Evolutionary conservation across 2,113 vertebrate species (phyloP).

Genomic region (Corythaixoides concolor): DNA sequence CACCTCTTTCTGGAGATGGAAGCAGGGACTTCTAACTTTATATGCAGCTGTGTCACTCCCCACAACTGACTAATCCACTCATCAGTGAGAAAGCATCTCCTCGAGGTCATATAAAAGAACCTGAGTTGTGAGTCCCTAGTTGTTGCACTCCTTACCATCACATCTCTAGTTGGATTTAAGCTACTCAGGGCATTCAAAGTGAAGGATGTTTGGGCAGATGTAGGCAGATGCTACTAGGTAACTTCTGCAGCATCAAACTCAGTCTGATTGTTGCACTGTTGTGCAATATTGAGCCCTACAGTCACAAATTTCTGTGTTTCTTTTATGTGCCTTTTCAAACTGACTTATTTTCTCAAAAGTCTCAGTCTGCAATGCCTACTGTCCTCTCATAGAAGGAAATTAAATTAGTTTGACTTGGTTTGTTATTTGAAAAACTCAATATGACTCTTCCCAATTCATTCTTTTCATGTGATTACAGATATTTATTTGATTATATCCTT

Average conservation of each 20-base stretch:
- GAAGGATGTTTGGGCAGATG: not conserved
- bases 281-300: not conserved
- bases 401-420: not conserved
- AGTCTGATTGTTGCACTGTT: fast-evolving
- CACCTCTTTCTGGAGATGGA: not conserved
- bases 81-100: not conserved
- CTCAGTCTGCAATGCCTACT: not conserved
- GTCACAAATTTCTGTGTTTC: not conserved
- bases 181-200: not conserved
- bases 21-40: not conserved
- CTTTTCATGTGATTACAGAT: not conserved
- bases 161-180: not conserved
- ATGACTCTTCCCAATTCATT: not conserved
- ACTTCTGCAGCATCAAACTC: not conserved
- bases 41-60: not conserved
- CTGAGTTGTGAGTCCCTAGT: not conserved
- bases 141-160: not conserved
- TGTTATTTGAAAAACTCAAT: not conserved
- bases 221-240: not conserved
- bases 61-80: not conserved
- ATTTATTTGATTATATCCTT: not conserved
- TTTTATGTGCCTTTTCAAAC: not conserved
- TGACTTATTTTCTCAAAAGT: not conserved
- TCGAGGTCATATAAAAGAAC: not conserved
- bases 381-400: not conserved